These are phyloP conservation scores for Taurulus bubalis DNA, from an alignment of 2,113 vertebrate genomes.

Conservation along the genomic window DNA sequence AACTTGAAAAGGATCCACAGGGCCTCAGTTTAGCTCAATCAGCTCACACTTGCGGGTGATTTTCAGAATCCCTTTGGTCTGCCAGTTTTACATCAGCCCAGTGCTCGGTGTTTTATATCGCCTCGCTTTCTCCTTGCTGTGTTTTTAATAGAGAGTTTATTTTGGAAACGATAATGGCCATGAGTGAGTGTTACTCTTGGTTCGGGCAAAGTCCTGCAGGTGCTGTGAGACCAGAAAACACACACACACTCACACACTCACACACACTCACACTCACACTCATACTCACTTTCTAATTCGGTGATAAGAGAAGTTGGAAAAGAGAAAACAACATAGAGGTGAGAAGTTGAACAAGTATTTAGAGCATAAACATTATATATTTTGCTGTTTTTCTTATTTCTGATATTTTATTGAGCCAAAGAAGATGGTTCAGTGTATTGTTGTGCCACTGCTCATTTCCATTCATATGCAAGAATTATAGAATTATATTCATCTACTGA, in stretches of 20 bases:
- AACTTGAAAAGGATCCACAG: not conserved
- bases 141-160: conserved; percentile 20
- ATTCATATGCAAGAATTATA: not conserved
- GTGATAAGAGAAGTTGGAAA: not conserved
- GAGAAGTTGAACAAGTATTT: not conserved
- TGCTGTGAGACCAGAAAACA: conserved; percentile 20
- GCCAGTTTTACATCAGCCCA: not conserved
- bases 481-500: not conserved
- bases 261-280: not conserved
- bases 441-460: not conserved
- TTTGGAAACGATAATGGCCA: conserved; percentile 4
- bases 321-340: not conserved
- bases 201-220: conserved; percentile 34
- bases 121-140: not conserved
- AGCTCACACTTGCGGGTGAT: not conserved
- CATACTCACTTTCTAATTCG: conserved; percentile 28
- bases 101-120: not conserved
- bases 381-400: not conserved
- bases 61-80: not conserved
- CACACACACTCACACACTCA: not conserved
- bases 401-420: not conserved
- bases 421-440: not conserved
- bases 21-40: not conserved
- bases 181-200: conserved; percentile 26
- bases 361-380: not conserved